These are phyloP conservation scores for Anoplophora glabripennis DNA, from an alignment of 1,140 invertebrate genomes.

Conservation along the genomic window DNA sequence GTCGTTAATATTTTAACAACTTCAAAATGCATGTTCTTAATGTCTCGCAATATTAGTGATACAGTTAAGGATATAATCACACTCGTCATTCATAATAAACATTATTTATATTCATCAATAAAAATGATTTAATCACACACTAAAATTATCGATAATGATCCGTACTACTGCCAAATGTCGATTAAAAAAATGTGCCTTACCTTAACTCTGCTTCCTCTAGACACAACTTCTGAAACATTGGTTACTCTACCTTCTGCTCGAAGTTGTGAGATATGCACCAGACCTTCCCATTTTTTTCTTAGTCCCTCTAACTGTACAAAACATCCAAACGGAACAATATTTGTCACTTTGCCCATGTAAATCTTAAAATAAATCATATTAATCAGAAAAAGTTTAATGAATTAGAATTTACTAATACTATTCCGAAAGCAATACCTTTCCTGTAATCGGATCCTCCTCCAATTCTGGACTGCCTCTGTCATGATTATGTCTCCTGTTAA, in stretches of 20 bases:
- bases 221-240: slow-evolving; percentile 91
- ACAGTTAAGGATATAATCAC: too few species aligned
- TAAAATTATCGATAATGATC: too few species aligned
- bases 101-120: too few species aligned
- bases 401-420: too few species aligned
- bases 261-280: slow-evolving; percentile 97
- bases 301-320: slow-evolving; percentile 96
- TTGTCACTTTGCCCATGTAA: slow-evolving; percentile 91
- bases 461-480: slow-evolving; percentile 53
- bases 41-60: too few species aligned
- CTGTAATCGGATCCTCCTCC: slow-evolving; percentile 62
- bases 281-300: slow-evolving; percentile 84
- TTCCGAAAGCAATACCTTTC: slow-evolving; percentile 50
- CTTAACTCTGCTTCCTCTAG: slow-evolving; percentile 87
- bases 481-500: slow-evolving; percentile 50
- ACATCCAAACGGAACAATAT: slow-evolving; percentile 95
- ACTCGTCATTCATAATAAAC: too few species aligned
- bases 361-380: too few species aligned
- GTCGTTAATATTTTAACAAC: too few species aligned
- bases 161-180: too few species aligned
- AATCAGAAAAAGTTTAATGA: slow-evolving; percentile 30
- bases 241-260: slow-evolving; percentile 90
- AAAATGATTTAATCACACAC: too few species aligned
- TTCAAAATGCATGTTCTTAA: too few species aligned
- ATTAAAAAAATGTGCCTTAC: slow-evolving; percentile 50